Base-by-base conservation (phyloP, 2,797 vertebrate species). In the Orientallactaga sibirica region DNA sequence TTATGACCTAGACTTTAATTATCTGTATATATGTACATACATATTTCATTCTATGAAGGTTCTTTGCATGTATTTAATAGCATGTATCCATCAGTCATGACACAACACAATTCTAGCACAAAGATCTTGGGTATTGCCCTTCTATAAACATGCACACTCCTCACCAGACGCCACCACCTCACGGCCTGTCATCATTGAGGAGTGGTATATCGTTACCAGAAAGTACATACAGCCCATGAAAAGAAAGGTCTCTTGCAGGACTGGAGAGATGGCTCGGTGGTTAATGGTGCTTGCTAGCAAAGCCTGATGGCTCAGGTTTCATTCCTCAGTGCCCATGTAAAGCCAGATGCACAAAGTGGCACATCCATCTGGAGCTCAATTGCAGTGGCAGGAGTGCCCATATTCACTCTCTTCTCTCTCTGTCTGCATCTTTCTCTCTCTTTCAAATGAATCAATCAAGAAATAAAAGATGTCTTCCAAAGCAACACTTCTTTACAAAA, bases 231-330 rank as follows among this genome's bases (percentile, higher is more conserved):
- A 77, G n/a, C 3, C 37, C 71, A 87, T 33, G 66, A 96, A 95
- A 90, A 70, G 33, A 87, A 93, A 93, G 19, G n/a, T 80, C 25
- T 64, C 90, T 96, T n/a, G 37, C 79, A 86, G 55, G 55, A 48
- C 16, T 58, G 55, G 55, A 48, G 5, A 48, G 48, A 48, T 58
- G 12, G 55, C 55, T 58, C 55, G 15, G 55, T 16, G 55, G 55
- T 15, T 58, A 58, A 58, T 14, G 55, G 55, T 58, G 55, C 55
- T 58, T 58, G 55, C 55, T 58, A 58, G 55, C 55, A 58, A 58
- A 58, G 55, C 55, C 55, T 58, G 55, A 16, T 58, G 55, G 3
- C 55, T 12, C 55, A 58, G 55, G 55, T 58, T 58, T 58, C 11
- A 58, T 58, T 58, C 55, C 12, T 16, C 55, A 58, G 55, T 58